Conservation (phyloP, 2,797 vertebrate species). For the Ceryle rudis region DNA sequence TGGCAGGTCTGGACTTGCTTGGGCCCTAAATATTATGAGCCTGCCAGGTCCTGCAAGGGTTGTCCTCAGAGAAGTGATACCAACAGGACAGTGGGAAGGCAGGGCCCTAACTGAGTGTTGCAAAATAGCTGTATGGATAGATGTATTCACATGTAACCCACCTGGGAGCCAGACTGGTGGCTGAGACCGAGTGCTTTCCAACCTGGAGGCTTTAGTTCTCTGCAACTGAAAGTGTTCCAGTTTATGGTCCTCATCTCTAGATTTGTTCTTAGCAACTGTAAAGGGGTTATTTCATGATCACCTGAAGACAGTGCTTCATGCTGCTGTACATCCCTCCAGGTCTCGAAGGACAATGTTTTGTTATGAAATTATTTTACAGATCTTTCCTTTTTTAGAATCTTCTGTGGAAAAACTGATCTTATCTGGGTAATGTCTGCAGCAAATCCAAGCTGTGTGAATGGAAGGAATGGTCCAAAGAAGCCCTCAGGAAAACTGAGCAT, state of each 20-base stretch:
- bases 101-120: neutral
- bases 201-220: neutral
- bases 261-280: neutral
- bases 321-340: too few species aligned
- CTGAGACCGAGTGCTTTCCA: neutral
- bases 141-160: rapidly evolving
- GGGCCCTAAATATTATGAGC: neutral
- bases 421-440: neutral
- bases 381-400: neutral
- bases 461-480: neutral
- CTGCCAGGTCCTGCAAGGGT: neutral
- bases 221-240: neutral
- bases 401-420: neutral
- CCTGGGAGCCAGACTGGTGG: neutral
- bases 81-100: neutral
- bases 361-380: neutral
- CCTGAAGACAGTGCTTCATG: neutral
- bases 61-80: rapidly evolving
- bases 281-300: neutral
- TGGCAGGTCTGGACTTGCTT: neutral
- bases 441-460: too few species aligned
- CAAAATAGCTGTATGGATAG: neutral
- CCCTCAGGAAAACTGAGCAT: neutral
- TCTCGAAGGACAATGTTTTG: neutral
- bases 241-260: neutral